These are phyloP conservation scores for Molossus alvarezi DNA, from an alignment of 2,797 vertebrate genomes.

Conservation along the genomic window DNA sequence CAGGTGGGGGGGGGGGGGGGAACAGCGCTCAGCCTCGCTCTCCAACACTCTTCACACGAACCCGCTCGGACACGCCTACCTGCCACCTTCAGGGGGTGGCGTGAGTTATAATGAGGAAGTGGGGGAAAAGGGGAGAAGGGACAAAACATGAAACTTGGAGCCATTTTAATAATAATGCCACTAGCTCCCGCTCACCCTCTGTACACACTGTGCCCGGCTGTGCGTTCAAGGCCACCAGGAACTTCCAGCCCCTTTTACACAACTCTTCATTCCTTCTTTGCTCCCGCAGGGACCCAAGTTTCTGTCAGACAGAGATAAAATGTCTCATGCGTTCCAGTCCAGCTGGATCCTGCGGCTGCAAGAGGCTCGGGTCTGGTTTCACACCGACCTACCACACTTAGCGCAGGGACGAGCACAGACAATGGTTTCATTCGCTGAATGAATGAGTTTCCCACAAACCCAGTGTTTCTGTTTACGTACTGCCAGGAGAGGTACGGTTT, in stretches of 20 bases:
- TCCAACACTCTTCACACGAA: not conserved
- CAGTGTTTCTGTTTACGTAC: not conserved
- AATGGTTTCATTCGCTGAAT: not conserved
- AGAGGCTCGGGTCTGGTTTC: not conserved
- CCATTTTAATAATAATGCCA: not conserved
- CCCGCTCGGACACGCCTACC: not conserved
- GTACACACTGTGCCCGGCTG: not conserved
- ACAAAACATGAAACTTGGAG: not conserved
- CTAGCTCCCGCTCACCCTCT: not conserved
- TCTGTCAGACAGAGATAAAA: not conserved
- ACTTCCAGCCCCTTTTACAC: not conserved
- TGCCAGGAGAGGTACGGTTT: not conserved
- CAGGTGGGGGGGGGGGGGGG: accelerated
- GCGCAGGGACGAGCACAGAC: not conserved
- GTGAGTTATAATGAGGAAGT: not conserved
- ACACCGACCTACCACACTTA: not conserved
- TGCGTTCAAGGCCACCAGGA: not conserved
- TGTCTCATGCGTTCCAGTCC: not conserved
- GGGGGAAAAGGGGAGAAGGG: not conserved
- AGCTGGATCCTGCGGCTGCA: not conserved
- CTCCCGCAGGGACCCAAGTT: not conserved
- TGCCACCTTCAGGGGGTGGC: not conserved
- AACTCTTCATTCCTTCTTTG: not conserved
- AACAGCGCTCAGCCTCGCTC: not conserved
- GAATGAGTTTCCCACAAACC: not conserved